Base-by-base conservation (phyloP, 1,140 invertebrate species). In the Coptotermes formosanus region DNA sequence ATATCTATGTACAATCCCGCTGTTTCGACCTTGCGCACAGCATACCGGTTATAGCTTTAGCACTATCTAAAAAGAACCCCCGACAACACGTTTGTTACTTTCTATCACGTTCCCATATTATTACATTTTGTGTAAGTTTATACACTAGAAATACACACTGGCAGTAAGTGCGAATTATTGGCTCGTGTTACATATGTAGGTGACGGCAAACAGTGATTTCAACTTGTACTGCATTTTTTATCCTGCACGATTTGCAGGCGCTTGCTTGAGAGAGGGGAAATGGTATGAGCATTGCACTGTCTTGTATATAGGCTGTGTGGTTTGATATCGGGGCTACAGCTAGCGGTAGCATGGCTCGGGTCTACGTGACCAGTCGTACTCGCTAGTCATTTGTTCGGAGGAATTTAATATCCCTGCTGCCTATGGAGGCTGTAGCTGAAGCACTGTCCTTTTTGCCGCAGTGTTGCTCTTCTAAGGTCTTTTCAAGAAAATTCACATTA, bases 301-400 rank as follows among this genome's bases (percentile, higher is more conserved):
- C 64, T 75, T 75, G 64, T 75, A 30, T 75, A 75, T 21, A 9
- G 45, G 0, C 9, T 55, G 14, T 75, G 64, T 75, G 64, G 64
- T 75, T 75, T 75, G 25, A 30, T 75, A 75, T 75, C 64, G 25
- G 64, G 25, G 30, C 25, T 16, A 75, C 9, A 25, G 25, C 64
- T 75, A 75, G 25, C n/a, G n/a, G 25, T 75, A 75, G 25, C 64
- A 30, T 30, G 64, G 64, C 11, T 16, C 14, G n/a, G 64, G 64
- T n/a, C 30, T 75, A 75, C 64, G 64, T 75, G 64, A 75, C 64
- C 64, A 75, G 64, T 75, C 64, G 64, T 25, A 75, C 16, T 75
- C 64, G 64, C 25, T 75, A 75, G 64, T 75, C 64, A 75, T 75
- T 75, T 75, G 64, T 75, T 75, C 64, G 25, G 64, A 75, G 64